Percentiles rank a stretch among this genome's conserved stretches.
phyloP scores from a whole-genome alignment of 1,140 invertebrate genomes.

The Spodoptera frugiperda region DNA sequence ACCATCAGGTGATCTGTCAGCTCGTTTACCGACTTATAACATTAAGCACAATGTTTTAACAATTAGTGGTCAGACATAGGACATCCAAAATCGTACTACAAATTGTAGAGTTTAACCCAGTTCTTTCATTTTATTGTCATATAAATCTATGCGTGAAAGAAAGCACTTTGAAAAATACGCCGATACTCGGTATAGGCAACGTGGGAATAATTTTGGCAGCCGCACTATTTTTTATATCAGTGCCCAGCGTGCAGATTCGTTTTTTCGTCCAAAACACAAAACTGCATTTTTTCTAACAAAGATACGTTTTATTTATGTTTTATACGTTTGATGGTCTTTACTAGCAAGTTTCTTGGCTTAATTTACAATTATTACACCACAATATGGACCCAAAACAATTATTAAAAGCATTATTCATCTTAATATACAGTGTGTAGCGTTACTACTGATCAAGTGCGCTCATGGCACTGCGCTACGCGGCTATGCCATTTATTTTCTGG shows the following conservation, averaged over 20 bases:
- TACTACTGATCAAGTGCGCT: slow-evolving; percentile 54
- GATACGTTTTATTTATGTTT: background rate
- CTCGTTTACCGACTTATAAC: too few relatives aligned
- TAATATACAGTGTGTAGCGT: slow-evolving; percentile 36
- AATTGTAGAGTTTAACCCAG: too few relatives aligned
- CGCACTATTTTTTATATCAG: background rate
- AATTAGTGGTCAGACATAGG: background rate
- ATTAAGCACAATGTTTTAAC: too few relatives aligned
- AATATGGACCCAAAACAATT: slow-evolving; percentile 32
- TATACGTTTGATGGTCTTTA: too few relatives aligned
- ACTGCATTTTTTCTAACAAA: background rate
- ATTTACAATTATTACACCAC: slow-evolving; percentile 17
- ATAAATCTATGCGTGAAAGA: too few relatives aligned
- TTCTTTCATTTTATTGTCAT: too few relatives aligned
- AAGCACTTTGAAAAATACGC: background rate
- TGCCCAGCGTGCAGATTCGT: background rate
- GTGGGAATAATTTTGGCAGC: background rate
- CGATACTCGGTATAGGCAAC: background rate
- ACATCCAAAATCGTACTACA: too few relatives aligned
- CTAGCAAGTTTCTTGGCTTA: background rate
- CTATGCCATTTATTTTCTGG: slow-evolving; percentile 74
- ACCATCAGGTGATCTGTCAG: too few relatives aligned
- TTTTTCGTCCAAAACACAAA: background rate
- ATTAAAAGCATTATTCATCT: slow-evolving; percentile 45
- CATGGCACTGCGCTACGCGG: slow-evolving; percentile 55